These are phyloP conservation scores for Synanthedon vespiformis DNA, from an alignment of 2,888 invertebrate species.

Conservation along the genomic window DNA sequence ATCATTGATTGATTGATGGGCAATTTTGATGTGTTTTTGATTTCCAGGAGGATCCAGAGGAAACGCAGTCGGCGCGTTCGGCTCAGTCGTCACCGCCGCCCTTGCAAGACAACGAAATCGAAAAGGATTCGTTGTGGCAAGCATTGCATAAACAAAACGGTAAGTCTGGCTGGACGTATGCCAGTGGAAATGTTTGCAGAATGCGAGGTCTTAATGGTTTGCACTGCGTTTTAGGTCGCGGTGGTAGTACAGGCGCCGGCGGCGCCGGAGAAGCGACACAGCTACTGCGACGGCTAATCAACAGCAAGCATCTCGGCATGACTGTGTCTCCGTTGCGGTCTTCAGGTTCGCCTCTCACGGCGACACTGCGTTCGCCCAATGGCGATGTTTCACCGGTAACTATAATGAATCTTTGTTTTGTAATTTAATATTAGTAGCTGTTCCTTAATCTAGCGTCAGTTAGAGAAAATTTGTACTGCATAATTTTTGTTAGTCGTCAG, in stretches of 20 bases:
- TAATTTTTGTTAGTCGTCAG: too few species aligned
- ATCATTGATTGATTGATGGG: too few species aligned
- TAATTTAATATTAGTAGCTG: too few species aligned
- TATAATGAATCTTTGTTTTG: too few species aligned
- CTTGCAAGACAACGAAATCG: constrained; percentile 47
- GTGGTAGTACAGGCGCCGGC: constrained; percentile 44
- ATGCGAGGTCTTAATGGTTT: too few species aligned
- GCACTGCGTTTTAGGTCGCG: constrained; percentile 52
- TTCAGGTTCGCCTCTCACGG: constrained; percentile 3
- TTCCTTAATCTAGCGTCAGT: too few species aligned
- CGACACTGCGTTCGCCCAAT: constrained; percentile 31
- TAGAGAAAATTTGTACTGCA: too few species aligned
- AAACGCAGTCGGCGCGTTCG: constrained; percentile 60
- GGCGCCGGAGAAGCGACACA: constrained; percentile 75
- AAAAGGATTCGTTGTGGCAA: constrained; percentile 71
- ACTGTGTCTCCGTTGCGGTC: constrained; percentile 64
- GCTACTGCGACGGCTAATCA: constrained; percentile 79
- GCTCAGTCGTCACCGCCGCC: constrained; percentile 60
- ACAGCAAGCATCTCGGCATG: constrained; percentile 79
- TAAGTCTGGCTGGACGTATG: constrained; percentile 11
- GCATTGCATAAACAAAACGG: constrained; percentile 69
- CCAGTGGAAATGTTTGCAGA: too few species aligned
- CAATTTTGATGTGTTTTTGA: background rate
- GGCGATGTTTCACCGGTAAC: constrained; percentile 51
- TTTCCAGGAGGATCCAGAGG: constrained; percentile 60